These are phyloP conservation scores for Pseudois nayaur DNA, from an alignment of 2,113 vertebrate species.

Conservation along the genomic window DNA sequence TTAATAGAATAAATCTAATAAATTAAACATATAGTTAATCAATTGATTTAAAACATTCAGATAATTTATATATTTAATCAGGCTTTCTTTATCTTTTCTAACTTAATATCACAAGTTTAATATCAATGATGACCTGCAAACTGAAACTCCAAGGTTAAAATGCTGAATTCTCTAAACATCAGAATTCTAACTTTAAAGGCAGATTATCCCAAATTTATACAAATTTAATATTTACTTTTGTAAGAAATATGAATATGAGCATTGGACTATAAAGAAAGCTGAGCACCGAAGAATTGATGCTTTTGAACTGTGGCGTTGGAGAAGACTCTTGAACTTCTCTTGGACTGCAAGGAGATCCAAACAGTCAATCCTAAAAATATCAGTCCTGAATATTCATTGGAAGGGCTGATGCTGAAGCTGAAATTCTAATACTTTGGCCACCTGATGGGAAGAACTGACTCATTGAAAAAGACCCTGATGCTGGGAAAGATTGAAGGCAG, in stretches of 20 bases:
- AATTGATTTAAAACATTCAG: not conserved
- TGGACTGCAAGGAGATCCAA: not conserved
- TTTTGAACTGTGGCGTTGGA: not conserved
- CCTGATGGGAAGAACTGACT: not conserved
- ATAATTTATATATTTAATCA: not conserved
- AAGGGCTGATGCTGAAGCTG: not conserved
- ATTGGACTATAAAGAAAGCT: not conserved
- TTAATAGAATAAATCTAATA: not conserved
- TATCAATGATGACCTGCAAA: not conserved
- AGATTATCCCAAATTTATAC: not conserved
- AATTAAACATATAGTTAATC: not conserved
- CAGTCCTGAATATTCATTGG: not conserved
- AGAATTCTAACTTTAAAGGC: not conserved
- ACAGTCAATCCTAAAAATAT: not conserved
- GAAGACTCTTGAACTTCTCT: not conserved
- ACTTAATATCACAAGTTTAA: not conserved
- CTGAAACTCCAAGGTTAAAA: not conserved
- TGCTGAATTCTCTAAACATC: not conserved
- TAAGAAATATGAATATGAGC: not conserved
- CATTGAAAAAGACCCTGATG: not conserved
- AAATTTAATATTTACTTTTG: not conserved
- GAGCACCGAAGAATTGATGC: not conserved
- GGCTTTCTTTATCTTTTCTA: not conserved
- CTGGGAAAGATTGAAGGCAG: accelerated
- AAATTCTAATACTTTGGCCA: not conserved